These are phyloP conservation scores for Lepidocolaptes lacrymiger DNA, from an alignment of 2,797 vertebrate species.

Conservation along the genomic window DNA sequence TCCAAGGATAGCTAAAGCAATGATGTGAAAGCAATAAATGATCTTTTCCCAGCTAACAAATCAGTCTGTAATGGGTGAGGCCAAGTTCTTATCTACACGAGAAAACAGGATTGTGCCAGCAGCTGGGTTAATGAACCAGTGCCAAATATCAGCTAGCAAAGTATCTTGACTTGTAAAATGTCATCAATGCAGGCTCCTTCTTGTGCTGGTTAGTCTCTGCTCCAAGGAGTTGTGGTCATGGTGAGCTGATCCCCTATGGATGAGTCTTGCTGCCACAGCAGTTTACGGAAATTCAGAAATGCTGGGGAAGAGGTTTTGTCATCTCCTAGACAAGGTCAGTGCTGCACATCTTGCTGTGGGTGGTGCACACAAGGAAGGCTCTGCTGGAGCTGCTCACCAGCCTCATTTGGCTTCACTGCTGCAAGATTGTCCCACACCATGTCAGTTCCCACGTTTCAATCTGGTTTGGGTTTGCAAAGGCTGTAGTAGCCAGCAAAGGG, in stretches of 20 bases:
- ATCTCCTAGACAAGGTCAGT: rapidly evolving
- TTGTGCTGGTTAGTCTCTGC: background rate
- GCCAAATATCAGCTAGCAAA: constrained; percentile 17
- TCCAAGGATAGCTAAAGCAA: constrained; percentile 7
- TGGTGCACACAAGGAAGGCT: background rate
- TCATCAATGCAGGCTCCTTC: background rate
- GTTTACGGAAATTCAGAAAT: background rate
- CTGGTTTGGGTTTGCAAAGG: background rate
- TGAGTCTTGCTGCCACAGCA: background rate
- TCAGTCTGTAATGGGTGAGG: constrained; percentile 35
- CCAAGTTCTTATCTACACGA: constrained; percentile 51
- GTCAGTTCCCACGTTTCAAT: background rate
- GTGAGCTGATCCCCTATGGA: background rate
- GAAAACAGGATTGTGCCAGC: constrained; percentile 43
- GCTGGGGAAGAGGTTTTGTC: background rate
- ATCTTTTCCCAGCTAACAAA: constrained; percentile 63
- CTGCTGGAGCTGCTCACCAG: background rate
- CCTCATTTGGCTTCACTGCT: background rate
- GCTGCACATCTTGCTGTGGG: background rate
- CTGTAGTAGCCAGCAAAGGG: background rate
- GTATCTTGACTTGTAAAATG: background rate
- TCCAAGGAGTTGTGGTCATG: background rate
- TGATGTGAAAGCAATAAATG: constrained; percentile 58
- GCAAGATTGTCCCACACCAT: background rate
- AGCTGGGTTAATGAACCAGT: constrained; percentile 20